These are phyloP conservation scores for Temnothorax unifasciatus DNA, from an alignment of 2,888 invertebrate genomes.

Conservation along the genomic window DNA sequence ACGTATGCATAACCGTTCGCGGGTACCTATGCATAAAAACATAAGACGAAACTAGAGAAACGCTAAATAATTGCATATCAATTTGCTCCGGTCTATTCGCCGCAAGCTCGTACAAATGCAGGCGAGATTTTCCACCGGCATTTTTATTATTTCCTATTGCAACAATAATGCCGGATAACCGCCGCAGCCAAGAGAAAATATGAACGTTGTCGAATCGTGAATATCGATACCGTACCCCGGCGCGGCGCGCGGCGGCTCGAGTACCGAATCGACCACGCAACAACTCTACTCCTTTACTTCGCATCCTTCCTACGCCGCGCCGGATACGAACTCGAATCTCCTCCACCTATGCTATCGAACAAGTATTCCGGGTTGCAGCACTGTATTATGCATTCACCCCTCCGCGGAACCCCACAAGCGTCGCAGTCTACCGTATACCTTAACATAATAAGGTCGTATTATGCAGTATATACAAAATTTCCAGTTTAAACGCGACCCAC, in stretches of 20 bases:
- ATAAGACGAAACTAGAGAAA: slow-evolving; percentile 3
- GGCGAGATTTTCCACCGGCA: background rate
- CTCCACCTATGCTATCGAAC: slow-evolving; percentile 58
- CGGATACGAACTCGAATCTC: slow-evolving; percentile 56
- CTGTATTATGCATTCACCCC: slow-evolving; percentile 80
- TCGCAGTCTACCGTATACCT: slow-evolving; percentile 81
- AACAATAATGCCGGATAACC: slow-evolving; percentile 40
- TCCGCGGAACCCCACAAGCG: slow-evolving; percentile 68
- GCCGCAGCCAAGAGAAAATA: slow-evolving; percentile 17
- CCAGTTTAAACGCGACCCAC: slow-evolving; percentile 77
- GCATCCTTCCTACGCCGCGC: slow-evolving; percentile 14
- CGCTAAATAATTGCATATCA: slow-evolving; percentile 35
- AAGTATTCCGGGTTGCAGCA: slow-evolving; percentile 54
- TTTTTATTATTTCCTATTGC: slow-evolving; percentile 41
- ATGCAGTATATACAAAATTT: slow-evolving; percentile 83
- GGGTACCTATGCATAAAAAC: slow-evolving; percentile 2
- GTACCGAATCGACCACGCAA: slow-evolving; percentile 15
- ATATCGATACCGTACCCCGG: slow-evolving; percentile 37
- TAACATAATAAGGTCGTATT: slow-evolving; percentile 84
- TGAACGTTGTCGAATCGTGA: slow-evolving; percentile 29
- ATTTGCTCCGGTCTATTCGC: background rate
- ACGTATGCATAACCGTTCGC: background rate
- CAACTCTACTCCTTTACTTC: slow-evolving; percentile 14
- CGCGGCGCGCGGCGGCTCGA: background rate
- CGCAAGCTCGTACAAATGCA: slow-evolving; percentile 4